Percentiles rank a stretch among this genome's conserved stretches.
Evolutionary conservation across 2,797 vertebrate species (phyloP).

Genomic region (Hydrophis major): DNA sequence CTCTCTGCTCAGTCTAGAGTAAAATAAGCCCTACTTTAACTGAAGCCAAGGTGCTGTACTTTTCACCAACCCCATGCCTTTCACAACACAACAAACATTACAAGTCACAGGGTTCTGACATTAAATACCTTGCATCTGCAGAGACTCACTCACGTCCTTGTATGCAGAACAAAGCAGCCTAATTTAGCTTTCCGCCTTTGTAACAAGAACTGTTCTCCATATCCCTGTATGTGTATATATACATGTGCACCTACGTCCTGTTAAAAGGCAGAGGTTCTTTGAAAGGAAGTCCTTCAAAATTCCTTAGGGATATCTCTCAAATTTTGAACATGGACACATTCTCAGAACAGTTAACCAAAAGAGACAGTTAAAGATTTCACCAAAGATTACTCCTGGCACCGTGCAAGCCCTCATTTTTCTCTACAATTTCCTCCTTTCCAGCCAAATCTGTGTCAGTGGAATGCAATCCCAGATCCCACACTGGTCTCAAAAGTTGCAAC

Average conservation of each 20-base stretch:
- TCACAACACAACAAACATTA: not conserved
- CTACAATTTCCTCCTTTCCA: not conserved
- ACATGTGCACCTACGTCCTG: not conserved
- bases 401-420: not conserved
- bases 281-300: not conserved
- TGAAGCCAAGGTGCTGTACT: not conserved
- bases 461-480: not conserved
- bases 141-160: not conserved
- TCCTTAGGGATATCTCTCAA: not conserved
- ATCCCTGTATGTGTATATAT: not conserved
- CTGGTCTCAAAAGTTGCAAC: not conserved
- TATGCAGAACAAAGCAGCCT: not conserved
- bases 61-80: not conserved
- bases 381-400: not conserved
- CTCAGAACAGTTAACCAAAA: not conserved
- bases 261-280: not conserved
- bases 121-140: no score
- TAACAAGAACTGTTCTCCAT: not conserved
- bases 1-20: constrained; percentile 17
- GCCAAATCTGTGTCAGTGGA: constrained; percentile 1
- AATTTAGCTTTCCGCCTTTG: not conserved
- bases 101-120: not conserved
- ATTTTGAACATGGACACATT: not conserved
- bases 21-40: not conserved
- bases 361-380: not conserved